Base-by-base conservation (phyloP, 2,113 vertebrate genomes). In the Hymenochirus boettgeri region DNA sequence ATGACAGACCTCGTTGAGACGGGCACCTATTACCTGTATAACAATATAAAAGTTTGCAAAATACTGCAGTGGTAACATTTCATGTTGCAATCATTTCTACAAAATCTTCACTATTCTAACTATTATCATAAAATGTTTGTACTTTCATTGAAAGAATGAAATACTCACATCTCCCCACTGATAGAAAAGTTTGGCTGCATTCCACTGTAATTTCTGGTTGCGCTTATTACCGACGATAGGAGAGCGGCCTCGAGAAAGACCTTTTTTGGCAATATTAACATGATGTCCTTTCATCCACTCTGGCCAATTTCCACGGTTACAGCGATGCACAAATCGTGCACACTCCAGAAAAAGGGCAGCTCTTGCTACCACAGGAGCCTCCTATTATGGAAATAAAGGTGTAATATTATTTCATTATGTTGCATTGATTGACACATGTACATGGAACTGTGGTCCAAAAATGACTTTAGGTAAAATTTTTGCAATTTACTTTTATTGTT, bases 261-360 rank as follows among this genome's bases (percentile, higher is more conserved):
- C 96, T 42, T 92, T 91, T 79, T 98, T 98, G 18, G 96, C 96
- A 52, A 99, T 96, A 61, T 96, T 98, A 1, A 99, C 96, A 0
- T 98, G 96, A 71, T 99, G 96, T 39, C 96, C 96, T 71, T 99
- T 99, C 96, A 99, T 99, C 96, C 96, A 99, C 77, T 99, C 96
- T 0, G 96, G 96, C 96, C 96, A 99, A 81, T 95, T 98, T 65
- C 96, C 95, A 0, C 96, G 93, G 57, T 99, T 99, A 47, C 96
- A 99, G 72, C 96, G 95, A 71, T 99, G 94, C 24, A 99, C 93
- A 0, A 99, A 99, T 26, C 96, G 88, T 6, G 96, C 96, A 1
- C 96, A 99, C 71, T 99, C 96, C 0, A 99, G 86, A 71, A 98
- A 99, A 27, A 99, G 83, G 2, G 96, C 94, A 18, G 96, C 94